Evolutionary conservation across 2,113 vertebrate genomes (phyloP), one percentile per base, ranked within the genome.

Genomic region (Scartelaos histophorus): DNA sequence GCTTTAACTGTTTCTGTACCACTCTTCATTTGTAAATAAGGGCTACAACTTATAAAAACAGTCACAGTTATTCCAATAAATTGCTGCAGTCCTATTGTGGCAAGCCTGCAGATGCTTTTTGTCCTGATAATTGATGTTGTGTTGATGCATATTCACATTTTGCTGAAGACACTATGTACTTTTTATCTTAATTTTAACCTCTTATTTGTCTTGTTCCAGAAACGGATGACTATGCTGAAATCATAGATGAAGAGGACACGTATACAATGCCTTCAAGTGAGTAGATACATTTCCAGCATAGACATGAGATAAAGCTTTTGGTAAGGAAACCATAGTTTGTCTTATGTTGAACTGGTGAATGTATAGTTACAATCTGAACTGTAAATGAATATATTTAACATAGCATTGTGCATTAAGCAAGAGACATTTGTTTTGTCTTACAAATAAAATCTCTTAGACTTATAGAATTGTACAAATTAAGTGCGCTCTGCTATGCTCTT

Each of bases 191-290:
- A 22, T 9, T 5, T 21, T 34, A 43, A 6, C 34, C 13, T 43
- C 51, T 16, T 17, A 34, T 45, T 29, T 21, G 0, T 12, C 21
- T 13, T 7, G 45, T 73, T 88, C 43, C 93, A 99, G 98, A 99
- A 90, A 99, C 98, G 0, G 98, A 99, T 43, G 98, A 99, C 90
- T 99, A 99, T 69, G 98, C 98, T 21, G 98, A 99, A 94, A 99
- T 99, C 81, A 95, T 99, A 91, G 98, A 99, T 75, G 98, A 99
- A 85, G 98, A 99, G 87, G 98, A 99, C 84, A 98, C 96, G 0
- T 98, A 99, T 0, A 98, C 97, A 67, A 98, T 99, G 97, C 98
- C 98, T 74, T 99, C 98, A 76, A 98, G 98, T 99, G 92, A 98
- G 97, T 95, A 86, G 0, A 4, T 46, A 9, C 6, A 0, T 45